These are phyloP conservation scores for Epizoanthus stellaris DNA, from an alignment of 92 coral and sea anemone species.

Conservation along the genomic window DNA sequence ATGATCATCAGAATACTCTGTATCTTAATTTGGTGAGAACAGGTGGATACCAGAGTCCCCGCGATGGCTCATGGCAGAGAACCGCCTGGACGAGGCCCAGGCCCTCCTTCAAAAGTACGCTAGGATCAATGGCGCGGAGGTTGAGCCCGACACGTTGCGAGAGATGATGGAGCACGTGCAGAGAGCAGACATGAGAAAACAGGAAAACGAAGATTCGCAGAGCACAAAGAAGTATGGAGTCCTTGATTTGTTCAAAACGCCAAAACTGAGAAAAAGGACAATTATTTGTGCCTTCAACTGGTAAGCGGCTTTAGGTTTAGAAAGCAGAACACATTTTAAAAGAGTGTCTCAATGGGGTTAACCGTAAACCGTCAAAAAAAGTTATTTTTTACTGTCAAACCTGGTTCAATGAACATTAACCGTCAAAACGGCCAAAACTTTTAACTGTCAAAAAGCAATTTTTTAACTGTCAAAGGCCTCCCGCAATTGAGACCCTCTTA, in stretches of 20 bases:
- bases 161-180: constrained; percentile 63
- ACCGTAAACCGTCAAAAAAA: too few species aligned
- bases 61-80: constrained; percentile 82
- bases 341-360: too few species aligned
- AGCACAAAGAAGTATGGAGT: constrained; percentile 27
- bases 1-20: too few species aligned
- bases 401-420: too few species aligned
- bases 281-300: constrained; percentile 76
- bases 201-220: constrained; percentile 11
- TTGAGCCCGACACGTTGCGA: constrained; percentile 53
- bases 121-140: constrained; percentile 62
- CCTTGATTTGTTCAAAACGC: constrained; percentile 65
- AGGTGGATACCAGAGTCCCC: constrained; percentile 87
- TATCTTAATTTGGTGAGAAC: too few species aligned
- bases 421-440: too few species aligned
- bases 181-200: constrained; percentile 52
- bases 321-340: too few species aligned
- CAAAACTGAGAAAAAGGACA: constrained; percentile 71
- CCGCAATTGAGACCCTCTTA: too few species aligned
- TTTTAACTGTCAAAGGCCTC: too few species aligned
- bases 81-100: constrained; percentile 76
- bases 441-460: too few species aligned
- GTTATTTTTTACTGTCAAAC: too few species aligned
- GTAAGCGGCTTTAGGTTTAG: constrained; percentile 34
- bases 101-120: constrained; percentile 65